Percentiles rank a stretch among this genome's conserved stretches.
phyloP scores from a whole-genome alignment of 2,797 vertebrate genomes.

The Gallirallus australis region DNA sequence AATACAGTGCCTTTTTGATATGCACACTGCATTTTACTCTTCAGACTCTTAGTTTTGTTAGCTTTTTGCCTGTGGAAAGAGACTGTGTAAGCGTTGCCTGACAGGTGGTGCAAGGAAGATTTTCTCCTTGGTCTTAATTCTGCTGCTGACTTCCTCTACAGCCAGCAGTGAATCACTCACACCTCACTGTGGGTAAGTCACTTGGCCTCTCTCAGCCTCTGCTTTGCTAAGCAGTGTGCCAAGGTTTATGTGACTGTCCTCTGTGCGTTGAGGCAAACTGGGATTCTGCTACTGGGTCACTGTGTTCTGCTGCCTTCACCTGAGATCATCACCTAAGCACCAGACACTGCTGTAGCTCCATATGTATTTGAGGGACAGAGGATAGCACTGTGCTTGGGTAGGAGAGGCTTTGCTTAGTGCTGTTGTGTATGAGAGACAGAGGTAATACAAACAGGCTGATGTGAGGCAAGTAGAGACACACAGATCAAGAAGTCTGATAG shows the following conservation, averaged over 20 bases:
- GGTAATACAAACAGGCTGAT: background rate
- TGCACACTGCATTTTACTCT: background rate
- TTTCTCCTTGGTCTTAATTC: background rate
- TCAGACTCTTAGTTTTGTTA: background rate
- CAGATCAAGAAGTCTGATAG: background rate
- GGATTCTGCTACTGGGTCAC: background rate
- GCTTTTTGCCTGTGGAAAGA: background rate
- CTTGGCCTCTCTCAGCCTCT: background rate
- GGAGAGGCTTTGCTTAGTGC: background rate
- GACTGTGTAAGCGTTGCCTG: background rate
- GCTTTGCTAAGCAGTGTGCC: background rate
- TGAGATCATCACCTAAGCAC: background rate
- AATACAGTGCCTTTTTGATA: background rate
- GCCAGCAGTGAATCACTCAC: background rate
- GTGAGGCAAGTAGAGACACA: background rate
- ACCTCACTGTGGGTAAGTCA: background rate
- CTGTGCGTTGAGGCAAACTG: background rate
- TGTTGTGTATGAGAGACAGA: background rate
- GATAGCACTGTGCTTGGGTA: background rate
- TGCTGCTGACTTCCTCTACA: background rate
- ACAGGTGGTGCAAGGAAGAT: background rate
- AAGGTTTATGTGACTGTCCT: background rate
- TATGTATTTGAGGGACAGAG: background rate
- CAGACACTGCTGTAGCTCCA: background rate
- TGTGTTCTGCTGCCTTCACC: background rate